Base-by-base conservation (phyloP, 2,888 invertebrate genomes). In the Pachymerium ferrugineum region DNA sequence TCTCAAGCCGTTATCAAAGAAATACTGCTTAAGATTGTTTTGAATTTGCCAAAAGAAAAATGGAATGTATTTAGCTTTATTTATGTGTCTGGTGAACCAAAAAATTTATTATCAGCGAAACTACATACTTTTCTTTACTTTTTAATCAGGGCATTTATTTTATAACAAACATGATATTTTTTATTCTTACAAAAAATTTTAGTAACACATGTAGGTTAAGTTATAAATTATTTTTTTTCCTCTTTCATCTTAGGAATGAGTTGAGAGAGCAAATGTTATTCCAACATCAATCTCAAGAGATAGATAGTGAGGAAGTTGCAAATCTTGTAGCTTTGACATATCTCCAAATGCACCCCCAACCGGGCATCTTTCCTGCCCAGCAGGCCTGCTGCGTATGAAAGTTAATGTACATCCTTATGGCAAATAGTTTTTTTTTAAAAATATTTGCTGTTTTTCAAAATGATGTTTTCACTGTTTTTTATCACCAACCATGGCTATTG, bases 261-360 rank as follows among this genome's bases (percentile, higher is more conserved):
- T 47, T 47, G 47, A 22, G 47, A 47, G 47, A 47, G 47, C 47
- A 47, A 38, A 47, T 47, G 47, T 47, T 47, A 47, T 47, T 47
- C 47, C 22, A 47, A 47, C 47, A 47, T 47, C 47, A 47, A 47
- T 47, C 47, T 47, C 47, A 47, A 47, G 47, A 47, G 47, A 47
- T 47, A 47, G 47, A 47, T 47, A 47, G 47, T 22, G 47, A 47
- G 47, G 47, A 47, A 47, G 47, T 47, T 47, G 47, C 47, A 47
- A 47, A 47, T 47, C 47, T 47, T 19, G 47, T n/a, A 47, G 47
- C 47, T 47, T 22, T 47, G 47, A 47, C 47, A 47, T 47, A 47
- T 47, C 47, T 47, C 47, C 47, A 47, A 47, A 47, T 47, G 47
- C 47, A 47, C 47, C 47, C 47, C 47, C 47, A 47, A 47, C 47